A percentile compares a stretch with the other conserved stretches of the same genome.
Evolutionary conservation across 1,140 invertebrate species (phyloP).

Genomic region (Drosophila kurseongensis): DNA sequence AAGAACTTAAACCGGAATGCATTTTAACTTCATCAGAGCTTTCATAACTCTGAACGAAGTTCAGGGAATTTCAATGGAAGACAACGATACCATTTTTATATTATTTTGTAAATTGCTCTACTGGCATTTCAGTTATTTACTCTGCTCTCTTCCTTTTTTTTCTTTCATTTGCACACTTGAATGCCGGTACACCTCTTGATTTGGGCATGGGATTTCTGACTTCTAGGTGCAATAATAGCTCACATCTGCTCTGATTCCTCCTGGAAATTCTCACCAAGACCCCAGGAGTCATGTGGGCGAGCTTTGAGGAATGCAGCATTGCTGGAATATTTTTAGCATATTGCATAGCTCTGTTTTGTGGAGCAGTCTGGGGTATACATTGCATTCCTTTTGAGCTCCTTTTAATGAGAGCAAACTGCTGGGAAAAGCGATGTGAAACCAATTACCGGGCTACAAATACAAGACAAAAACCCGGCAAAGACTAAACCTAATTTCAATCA

Average conservation of each 20-base stretch:
- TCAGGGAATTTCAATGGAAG: background rate
- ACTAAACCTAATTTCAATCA: conserved; percentile 76
- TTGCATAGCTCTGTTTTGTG: conserved; percentile 8
- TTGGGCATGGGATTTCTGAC: conserved; percentile 33
- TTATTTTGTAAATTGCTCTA: conserved; percentile 8
- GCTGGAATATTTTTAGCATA: conserved; percentile 25
- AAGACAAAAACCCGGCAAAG: conserved; percentile 11
- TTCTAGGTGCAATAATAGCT: conserved; percentile 55
- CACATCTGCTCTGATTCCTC: conserved; percentile 15
- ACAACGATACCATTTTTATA: background rate
- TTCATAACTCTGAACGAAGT: background rate
- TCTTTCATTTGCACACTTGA: conserved; percentile 15
- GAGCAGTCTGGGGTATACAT: conserved; percentile 13
- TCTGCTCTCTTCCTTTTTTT: background rate
- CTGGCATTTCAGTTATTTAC: conserved; percentile 35
- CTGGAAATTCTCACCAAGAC: background rate
- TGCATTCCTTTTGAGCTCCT: conserved; percentile 27
- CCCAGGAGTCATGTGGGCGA: conserved; percentile 2
- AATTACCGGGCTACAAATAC: conserved; percentile 59
- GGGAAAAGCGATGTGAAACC: conserved; percentile 18
- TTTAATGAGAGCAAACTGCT: conserved; percentile 39
- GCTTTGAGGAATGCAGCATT: conserved; percentile 21
- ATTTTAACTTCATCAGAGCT: conserved; percentile 1
- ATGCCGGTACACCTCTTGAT: background rate
- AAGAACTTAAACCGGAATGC: background rate